Conservation (phyloP, 2,888 invertebrate species). For the Drosophila pseudotalamancana region DNA sequence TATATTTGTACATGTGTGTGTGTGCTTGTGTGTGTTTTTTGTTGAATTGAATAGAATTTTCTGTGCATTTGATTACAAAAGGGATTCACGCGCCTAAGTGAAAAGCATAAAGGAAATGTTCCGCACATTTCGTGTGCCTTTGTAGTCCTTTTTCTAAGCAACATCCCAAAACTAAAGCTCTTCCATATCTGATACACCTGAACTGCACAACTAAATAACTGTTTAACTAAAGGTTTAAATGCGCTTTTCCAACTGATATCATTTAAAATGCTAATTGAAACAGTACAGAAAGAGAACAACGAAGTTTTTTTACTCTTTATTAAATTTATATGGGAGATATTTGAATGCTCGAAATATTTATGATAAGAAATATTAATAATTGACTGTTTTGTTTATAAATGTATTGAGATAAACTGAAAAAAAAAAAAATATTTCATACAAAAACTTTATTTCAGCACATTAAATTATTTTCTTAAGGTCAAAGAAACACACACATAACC, state of each 20-base stretch:
- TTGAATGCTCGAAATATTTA: too few relatives aligned
- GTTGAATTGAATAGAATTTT: conserved; percentile 70
- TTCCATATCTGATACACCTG: not conserved
- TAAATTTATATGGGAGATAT: too few relatives aligned
- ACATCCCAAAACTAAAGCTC: not conserved
- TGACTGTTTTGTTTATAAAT: too few relatives aligned
- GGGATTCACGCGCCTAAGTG: conserved; percentile 76
- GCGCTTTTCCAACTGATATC: conserved; percentile 1
- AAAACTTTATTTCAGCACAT: too few relatives aligned
- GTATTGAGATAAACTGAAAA: too few relatives aligned
- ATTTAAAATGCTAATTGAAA: conserved; percentile 7
- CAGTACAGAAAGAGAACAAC: not conserved
- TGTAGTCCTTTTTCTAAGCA: conserved; percentile 2
- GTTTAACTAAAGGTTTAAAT: conserved; percentile 10
- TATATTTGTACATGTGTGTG: not conserved
- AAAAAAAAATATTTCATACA: too few relatives aligned
- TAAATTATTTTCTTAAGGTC: too few relatives aligned
- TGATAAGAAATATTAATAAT: too few relatives aligned
- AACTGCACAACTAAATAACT: conserved; percentile 4
- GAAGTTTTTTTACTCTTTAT: not conserved
- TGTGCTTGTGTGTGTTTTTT: conserved; percentile 10
- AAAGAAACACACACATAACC: too few relatives aligned
- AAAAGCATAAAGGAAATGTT: conserved; percentile 58
- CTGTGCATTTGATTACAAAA: conserved; percentile 78
- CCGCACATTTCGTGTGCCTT: conserved; percentile 38